phyloP scores from a whole-genome alignment of 2,113 vertebrate genomes.

The Alosa alosa region DNA sequence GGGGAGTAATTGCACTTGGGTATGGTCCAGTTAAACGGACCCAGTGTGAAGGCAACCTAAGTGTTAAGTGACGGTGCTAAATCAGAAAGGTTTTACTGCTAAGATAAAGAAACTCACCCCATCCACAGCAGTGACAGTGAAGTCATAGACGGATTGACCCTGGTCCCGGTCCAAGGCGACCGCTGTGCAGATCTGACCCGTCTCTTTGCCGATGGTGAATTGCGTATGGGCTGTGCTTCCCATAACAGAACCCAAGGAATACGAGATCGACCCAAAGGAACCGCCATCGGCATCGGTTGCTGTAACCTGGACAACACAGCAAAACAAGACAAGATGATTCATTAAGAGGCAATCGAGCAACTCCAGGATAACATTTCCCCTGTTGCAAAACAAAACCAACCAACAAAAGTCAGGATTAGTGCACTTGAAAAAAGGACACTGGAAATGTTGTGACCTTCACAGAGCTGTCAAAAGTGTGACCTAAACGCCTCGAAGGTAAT shows the following conservation, averaged over 20 bases:
- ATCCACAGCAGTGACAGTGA: slow-evolving; percentile 88
- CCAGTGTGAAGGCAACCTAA: too few relatives aligned
- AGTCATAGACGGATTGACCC: slow-evolving; percentile 82
- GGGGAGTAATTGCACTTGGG: too few relatives aligned
- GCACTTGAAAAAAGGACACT: not conserved
- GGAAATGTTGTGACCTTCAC: not conserved
- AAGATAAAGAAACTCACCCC: slow-evolving; percentile 78
- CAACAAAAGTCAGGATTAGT: not conserved
- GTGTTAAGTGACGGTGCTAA: not conserved
- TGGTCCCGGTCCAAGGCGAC: slow-evolving; percentile 84
- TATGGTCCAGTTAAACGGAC: too few relatives aligned
- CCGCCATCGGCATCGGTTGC: slow-evolving; percentile 91
- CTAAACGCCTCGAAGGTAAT: not conserved
- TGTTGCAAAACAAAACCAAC: not conserved
- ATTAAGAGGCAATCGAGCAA: not conserved
- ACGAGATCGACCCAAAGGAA: slow-evolving; percentile 82
- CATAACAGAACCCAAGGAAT: slow-evolving; percentile 84
- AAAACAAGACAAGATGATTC: slow-evolving; percentile 21
- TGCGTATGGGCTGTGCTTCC: slow-evolving; percentile 72
- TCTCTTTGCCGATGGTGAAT: slow-evolving; percentile 83
- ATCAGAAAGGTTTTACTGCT: not conserved
- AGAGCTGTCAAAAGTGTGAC: not conserved
- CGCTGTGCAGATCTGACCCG: slow-evolving; percentile 84
- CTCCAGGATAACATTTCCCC: not conserved
- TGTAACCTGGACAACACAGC: slow-evolving; percentile 75